These are phyloP conservation scores for Myrmecobius fasciatus DNA, from an alignment of 2,113 vertebrate species.

Conservation along the genomic window DNA sequence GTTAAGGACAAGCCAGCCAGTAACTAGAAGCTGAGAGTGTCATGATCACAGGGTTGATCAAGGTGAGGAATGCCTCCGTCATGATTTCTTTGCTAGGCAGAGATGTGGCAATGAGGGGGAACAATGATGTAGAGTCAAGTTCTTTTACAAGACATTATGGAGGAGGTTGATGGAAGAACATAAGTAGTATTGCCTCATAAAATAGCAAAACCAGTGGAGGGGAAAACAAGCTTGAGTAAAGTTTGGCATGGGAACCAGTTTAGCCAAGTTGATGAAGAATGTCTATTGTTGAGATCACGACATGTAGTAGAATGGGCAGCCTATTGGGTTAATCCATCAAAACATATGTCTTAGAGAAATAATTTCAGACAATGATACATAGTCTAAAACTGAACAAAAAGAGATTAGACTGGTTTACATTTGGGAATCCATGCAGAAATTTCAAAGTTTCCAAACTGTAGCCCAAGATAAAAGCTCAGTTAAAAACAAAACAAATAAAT, in stretches of 20 bases:
- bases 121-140: neutral
- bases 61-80: neutral
- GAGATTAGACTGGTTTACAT: neutral
- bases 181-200: neutral
- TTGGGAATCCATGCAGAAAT: neutral
- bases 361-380: neutral
- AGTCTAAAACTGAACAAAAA: neutral
- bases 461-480: neutral
- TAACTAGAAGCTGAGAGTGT: neutral
- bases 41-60: neutral
- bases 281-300: neutral
- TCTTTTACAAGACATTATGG: neutral
- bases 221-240: neutral
- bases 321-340: neutral
- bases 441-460: neutral
- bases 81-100: neutral
- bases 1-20: neutral
- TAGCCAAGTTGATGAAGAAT: neutral
- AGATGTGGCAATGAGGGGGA: neutral
- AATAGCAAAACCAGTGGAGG: neutral
- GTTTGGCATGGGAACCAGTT: neutral
- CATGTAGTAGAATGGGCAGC: neutral
- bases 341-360: neutral
- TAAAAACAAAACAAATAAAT: neutral
- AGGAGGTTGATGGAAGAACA: neutral